A percentile compares a stretch with the other conserved stretches of the same genome.
These are phyloP conservation scores for Suricata suricatta DNA, from an alignment of 2,113 vertebrate species.

Conservation along the genomic window DNA sequence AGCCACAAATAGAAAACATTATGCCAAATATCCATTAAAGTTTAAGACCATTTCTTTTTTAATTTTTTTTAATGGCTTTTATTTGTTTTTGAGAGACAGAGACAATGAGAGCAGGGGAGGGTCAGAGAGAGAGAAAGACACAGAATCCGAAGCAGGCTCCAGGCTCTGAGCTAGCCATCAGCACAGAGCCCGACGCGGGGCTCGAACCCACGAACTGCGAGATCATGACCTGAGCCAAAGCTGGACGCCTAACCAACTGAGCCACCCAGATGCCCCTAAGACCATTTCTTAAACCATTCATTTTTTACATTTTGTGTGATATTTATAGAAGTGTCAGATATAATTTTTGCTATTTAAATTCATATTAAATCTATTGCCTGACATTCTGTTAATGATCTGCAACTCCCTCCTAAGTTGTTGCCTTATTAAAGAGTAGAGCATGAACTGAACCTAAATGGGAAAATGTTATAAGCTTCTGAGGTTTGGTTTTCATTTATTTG, in stretches of 20 bases:
- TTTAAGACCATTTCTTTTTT: neutral
- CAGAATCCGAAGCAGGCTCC: too few relatives aligned
- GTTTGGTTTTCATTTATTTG: neutral
- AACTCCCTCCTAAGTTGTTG: neutral
- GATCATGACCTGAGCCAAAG: too few relatives aligned
- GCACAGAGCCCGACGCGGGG: too few relatives aligned
- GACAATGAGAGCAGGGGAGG: too few relatives aligned
- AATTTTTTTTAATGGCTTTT: too few relatives aligned
- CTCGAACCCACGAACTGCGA: too few relatives aligned
- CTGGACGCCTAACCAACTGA: too few relatives aligned
- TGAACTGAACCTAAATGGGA: neutral
- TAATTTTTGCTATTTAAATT: conserved; percentile 8
- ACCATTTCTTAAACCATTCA: neutral
- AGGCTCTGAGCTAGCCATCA: too few relatives aligned
- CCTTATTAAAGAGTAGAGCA: conserved; percentile 10
- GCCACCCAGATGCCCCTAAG: too few relatives aligned
- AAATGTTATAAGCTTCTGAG: neutral
- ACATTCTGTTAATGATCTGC: neutral
- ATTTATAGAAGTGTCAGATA: neutral
- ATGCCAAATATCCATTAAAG: too few relatives aligned
- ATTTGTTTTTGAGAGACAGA: too few relatives aligned
- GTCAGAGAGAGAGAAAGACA: too few relatives aligned
- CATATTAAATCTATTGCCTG: neutral
- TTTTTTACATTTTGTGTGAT: neutral
- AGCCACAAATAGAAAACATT: neutral